Percentiles rank a stretch among this genome's conserved stretches.
Evolutionary conservation across 2,888 invertebrate genomes (phyloP).

Genomic region (Drosophila birchii): DNA sequence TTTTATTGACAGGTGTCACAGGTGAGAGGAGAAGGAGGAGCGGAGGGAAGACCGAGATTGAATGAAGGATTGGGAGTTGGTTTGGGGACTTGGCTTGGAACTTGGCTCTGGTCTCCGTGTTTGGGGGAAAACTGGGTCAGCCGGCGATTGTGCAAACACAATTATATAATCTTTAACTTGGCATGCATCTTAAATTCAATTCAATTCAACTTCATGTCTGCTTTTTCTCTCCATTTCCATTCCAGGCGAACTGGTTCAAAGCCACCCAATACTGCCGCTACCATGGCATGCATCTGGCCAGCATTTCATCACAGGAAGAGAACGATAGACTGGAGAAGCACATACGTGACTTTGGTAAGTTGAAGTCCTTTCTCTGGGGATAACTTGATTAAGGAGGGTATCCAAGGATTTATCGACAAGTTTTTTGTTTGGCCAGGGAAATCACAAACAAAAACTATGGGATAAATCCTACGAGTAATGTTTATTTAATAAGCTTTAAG

Average conservation of each 20-base stretch:
- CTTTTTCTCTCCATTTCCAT: conserved; percentile 41
- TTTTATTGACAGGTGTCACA: conserved; percentile 39
- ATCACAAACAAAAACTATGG: not conserved
- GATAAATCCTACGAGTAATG: not conserved
- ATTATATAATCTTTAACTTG: conserved; percentile 43
- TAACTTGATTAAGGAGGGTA: conserved; percentile 5
- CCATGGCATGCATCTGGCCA: conserved; percentile 96
- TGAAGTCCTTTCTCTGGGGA: not conserved
- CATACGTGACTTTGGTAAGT: conserved; percentile 93
- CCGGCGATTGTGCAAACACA: conserved; percentile 41
- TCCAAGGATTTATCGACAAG: not conserved
- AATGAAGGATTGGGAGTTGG: conserved; percentile 15
- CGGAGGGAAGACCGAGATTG: conserved; percentile 9
- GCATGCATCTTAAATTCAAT: conserved; percentile 27
- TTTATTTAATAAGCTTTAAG: not conserved
- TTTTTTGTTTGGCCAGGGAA: not conserved
- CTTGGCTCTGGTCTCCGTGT: not conserved
- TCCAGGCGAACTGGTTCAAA: conserved; percentile 96
- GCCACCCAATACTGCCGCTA: conserved; percentile 96
- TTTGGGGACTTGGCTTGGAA: not conserved
- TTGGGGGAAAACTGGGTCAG: conserved; percentile 36
- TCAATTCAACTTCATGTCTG: conserved; percentile 19
- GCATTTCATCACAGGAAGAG: conserved; percentile 95
- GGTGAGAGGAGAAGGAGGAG: conserved; percentile 4
- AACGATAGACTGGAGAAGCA: conserved; percentile 95